Conservation (phyloP, 2,888 invertebrate genomes). For the Flexamia atlantica region DNA sequence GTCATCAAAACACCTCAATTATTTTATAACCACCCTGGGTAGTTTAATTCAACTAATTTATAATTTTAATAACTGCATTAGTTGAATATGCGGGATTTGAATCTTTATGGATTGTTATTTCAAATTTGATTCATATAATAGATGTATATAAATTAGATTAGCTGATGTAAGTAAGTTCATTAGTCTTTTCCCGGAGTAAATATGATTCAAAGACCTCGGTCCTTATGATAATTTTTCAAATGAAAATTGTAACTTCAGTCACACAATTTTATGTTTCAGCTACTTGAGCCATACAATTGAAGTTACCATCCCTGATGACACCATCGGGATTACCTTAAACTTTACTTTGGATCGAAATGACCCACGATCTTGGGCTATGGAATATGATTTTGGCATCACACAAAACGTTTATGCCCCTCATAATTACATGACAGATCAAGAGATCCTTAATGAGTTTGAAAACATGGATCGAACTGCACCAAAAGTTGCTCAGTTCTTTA, state of each 20-base stretch:
- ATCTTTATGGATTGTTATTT: too few relatives aligned
- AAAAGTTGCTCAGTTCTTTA: slow-evolving; percentile 80
- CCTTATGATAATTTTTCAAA: too few relatives aligned
- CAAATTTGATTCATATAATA: too few relatives aligned
- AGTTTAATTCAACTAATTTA: too few relatives aligned
- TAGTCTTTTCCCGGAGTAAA: too few relatives aligned
- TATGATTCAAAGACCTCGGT: too few relatives aligned
- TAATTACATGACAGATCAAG: slow-evolving; percentile 81
- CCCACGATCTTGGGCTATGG: slow-evolving; percentile 89
- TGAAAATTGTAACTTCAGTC: background rate
- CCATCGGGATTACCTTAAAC: slow-evolving; percentile 74
- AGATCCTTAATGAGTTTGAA: slow-evolving; percentile 81
- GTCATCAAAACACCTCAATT: too few relatives aligned
- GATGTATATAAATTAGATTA: too few relatives aligned
- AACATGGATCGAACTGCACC: slow-evolving; percentile 84
- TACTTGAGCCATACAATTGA: slow-evolving; percentile 81
- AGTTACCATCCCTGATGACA: slow-evolving; percentile 78
- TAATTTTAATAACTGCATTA: too few relatives aligned
- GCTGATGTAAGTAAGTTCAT: too few relatives aligned
- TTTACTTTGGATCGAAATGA: slow-evolving; percentile 90
- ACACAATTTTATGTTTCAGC: slow-evolving; percentile 73
- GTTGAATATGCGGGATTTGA: too few relatives aligned
- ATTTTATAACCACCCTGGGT: too few relatives aligned
- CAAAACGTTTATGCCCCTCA: slow-evolving; percentile 80
- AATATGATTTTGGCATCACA: slow-evolving; percentile 84